Percentiles rank a stretch among this genome's conserved stretches.
These are phyloP conservation scores for Aythya fuligula DNA, from an alignment of 2,797 vertebrate species.

Conservation along the genomic window DNA sequence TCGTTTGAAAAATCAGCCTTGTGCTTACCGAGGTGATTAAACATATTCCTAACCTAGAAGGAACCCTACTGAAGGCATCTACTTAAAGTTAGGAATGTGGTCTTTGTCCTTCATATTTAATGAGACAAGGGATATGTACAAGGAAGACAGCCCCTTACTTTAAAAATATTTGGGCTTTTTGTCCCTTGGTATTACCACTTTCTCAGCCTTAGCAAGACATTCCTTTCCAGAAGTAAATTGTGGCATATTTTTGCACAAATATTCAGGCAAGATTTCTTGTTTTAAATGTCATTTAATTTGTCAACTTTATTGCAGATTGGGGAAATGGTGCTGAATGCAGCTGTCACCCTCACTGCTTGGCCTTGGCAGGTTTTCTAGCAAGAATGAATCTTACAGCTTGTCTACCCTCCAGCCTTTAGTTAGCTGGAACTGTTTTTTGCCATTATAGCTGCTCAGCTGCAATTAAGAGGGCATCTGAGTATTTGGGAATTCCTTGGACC, in stretches of 20 bases:
- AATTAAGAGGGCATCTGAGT: constrained; percentile 78
- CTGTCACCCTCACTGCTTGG: constrained; percentile 72
- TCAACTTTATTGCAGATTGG: constrained; percentile 74
- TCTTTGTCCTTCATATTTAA: constrained; percentile 42
- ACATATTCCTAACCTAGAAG: not conserved
- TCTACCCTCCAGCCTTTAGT: constrained; percentile 73
- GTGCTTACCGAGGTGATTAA: not conserved
- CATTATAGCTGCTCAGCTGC: constrained; percentile 69
- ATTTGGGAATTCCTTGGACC: constrained; percentile 76
- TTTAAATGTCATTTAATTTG: constrained; percentile 74
- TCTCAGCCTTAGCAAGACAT: not conserved
- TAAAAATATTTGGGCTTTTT: constrained; percentile 32
- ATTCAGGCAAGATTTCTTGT: constrained; percentile 52
- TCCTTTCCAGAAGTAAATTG: constrained; percentile 35
- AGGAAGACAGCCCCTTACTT: constrained; percentile 7
- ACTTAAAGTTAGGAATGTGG: not conserved
- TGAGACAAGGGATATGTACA: not conserved
- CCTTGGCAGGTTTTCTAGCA: constrained; percentile 75
- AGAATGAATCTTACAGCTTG: constrained; percentile 72
- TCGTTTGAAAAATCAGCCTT: not conserved
- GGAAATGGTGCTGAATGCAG: constrained; percentile 71
- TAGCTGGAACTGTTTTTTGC: constrained; percentile 72
- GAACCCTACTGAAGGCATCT: not conserved
- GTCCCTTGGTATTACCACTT: constrained; percentile 27
- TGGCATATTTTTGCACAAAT: constrained; percentile 35